Percentiles rank a stretch among this genome's conserved stretches.
phyloP scores from a whole-genome alignment of 1,140 invertebrate species.

The Prorops nasuta region DNA sequence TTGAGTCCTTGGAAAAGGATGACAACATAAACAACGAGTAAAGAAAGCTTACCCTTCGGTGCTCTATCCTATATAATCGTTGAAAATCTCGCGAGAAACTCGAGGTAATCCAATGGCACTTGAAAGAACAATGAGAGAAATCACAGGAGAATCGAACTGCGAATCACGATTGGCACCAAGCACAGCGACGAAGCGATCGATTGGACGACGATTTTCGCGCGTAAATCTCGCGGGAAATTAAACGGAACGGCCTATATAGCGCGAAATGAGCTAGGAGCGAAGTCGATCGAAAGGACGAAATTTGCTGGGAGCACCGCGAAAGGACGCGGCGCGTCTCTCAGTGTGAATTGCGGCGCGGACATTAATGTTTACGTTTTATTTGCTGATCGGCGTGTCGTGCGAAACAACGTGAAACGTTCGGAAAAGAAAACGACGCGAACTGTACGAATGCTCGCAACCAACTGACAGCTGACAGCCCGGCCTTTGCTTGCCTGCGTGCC shows the following conservation, averaged over 20 bases:
- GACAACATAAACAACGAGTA: no score
- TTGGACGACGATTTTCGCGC: not conserved
- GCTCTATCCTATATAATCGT: no score
- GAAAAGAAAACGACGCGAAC: slow-evolving; percentile 3
- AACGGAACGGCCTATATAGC: not conserved
- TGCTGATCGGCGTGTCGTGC: not conserved
- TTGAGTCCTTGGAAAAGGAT: no score
- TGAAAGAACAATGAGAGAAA: no score
- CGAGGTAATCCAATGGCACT: no score
- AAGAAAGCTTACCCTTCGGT: no score
- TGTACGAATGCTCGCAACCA: slow-evolving; percentile 29
- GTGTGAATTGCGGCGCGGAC: slow-evolving; percentile 12
- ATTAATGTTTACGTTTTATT: slow-evolving; percentile 22
- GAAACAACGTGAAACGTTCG: not conserved
- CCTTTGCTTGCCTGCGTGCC: no score
- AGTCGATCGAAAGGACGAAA: no score
- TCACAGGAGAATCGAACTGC: no score
- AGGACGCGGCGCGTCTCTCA: slow-evolving; percentile 19
- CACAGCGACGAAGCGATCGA: not conserved
- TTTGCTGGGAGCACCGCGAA: slow-evolving; percentile 4
- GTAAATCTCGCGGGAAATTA: not conserved
- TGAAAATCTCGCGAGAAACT: no score
- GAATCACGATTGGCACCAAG: no score
- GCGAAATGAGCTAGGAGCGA: not conserved
- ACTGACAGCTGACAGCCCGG: slow-evolving; percentile 41